These are phyloP conservation scores for Conus canariensis DNA, from an alignment of 2,888 invertebrate species.

Conservation along the genomic window DNA sequence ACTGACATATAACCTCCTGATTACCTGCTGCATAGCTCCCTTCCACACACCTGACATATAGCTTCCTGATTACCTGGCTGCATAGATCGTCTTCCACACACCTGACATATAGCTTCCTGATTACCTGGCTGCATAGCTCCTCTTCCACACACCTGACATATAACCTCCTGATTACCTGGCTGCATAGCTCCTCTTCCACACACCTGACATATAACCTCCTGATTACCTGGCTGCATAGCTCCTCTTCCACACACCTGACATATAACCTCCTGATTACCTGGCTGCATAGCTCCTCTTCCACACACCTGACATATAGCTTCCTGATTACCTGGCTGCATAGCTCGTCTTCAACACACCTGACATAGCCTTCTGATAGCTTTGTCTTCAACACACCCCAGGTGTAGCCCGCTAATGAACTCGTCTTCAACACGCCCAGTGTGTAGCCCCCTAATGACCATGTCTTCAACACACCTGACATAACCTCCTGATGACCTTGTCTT, in stretches of 20 bases:
- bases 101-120: neutral
- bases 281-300: neutral
- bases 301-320: neutral
- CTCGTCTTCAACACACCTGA: neutral
- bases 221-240: neutral
- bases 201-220: neutral
- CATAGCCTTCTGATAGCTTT: neutral
- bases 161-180: neutral
- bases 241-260: constrained; percentile 56
- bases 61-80: neutral
- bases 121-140: neutral
- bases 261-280: neutral
- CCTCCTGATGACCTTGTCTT: too few species aligned
- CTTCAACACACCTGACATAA: too few species aligned
- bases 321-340: neutral
- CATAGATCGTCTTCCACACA: neutral
- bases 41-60: neutral
- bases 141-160: neutral
- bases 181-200: neutral
- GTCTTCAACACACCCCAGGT: neutral
- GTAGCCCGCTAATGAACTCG: too few species aligned
- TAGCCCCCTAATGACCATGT: too few species aligned
- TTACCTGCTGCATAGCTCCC: neutral
- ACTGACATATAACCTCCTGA: neutral
- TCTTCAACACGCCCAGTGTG: too few species aligned